Percentiles rank a stretch among this genome's conserved stretches.
Evolutionary conservation across 2,888 invertebrate genomes (phyloP).

Genomic region (Leucoptera coffeella): DNA sequence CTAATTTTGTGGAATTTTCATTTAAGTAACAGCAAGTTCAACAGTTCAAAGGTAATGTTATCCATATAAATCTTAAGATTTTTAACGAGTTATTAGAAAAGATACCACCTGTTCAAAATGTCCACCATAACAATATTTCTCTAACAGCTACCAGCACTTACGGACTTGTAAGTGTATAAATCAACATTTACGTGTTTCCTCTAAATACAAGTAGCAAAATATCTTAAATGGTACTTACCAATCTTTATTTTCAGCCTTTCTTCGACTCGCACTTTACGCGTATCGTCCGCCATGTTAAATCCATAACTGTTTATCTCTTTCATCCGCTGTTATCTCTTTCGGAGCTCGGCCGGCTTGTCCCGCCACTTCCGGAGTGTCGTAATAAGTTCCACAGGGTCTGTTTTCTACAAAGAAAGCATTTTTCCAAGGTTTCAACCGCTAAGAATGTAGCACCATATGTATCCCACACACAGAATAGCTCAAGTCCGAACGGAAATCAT

Average conservation of each 20-base stretch:
- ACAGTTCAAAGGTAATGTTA: too few species aligned
- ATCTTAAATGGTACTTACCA: slow-evolving; percentile 79
- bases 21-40: too few species aligned
- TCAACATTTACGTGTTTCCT: too few species aligned
- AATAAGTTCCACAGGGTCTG: slow-evolving; percentile 44
- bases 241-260: slow-evolving; percentile 93
- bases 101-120: slow-evolving; percentile 42
- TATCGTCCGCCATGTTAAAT: slow-evolving; percentile 89
- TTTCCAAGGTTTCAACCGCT: background rate
- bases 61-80: too few species aligned
- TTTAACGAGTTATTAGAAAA: too few species aligned
- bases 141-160: too few species aligned
- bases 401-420: slow-evolving; percentile 20
- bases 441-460: background rate
- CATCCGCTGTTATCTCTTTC: slow-evolving; percentile 54
- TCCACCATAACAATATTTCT: slow-evolving; percentile 25
- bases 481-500: slow-evolving; percentile 17
- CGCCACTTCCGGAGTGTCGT: slow-evolving; percentile 54
- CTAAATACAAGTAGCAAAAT: too few species aligned
- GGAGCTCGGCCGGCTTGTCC: slow-evolving; percentile 45
- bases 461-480: slow-evolving; percentile 13
- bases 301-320: slow-evolving; percentile 66
- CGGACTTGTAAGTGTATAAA: too few species aligned
- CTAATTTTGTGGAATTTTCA: too few species aligned
- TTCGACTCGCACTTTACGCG: slow-evolving; percentile 85